These are phyloP conservation scores for Diaphora mendica DNA, from an alignment of 2,888 invertebrate genomes.

Conservation along the genomic window DNA sequence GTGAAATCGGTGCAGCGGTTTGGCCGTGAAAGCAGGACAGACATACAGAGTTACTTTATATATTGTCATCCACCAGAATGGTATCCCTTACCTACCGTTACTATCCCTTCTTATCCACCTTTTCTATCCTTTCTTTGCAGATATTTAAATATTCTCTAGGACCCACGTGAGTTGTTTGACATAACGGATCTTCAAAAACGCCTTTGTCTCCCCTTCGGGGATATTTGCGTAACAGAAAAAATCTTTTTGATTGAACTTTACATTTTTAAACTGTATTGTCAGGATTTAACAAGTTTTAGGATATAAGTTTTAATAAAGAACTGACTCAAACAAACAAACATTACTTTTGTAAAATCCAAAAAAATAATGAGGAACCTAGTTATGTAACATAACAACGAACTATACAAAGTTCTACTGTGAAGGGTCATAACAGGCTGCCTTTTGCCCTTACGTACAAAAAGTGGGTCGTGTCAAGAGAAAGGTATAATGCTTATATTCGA, in stretches of 20 bases:
- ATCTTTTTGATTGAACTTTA: not conserved
- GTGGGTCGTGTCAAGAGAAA: constrained; percentile 13
- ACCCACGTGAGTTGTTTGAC: no score
- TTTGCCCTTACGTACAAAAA: constrained; percentile 21
- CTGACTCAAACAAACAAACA: not conserved
- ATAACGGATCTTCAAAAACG: no score
- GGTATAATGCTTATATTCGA: constrained; percentile 11
- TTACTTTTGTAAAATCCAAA: not conserved
- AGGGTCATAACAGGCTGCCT: constrained; percentile 16
- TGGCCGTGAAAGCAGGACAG: no score
- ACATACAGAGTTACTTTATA: no score
- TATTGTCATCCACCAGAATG: no score
- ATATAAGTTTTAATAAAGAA: not conserved
- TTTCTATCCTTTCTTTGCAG: no score
- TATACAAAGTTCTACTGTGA: constrained; percentile 8
- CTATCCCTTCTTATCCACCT: no score
- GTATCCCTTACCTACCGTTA: no score
- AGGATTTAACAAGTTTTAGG: not conserved
- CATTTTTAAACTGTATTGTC: not conserved
- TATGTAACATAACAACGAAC: not conserved
- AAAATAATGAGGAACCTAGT: not conserved
- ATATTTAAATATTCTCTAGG: no score
- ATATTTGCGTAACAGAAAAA: no score
- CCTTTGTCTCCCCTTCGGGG: no score
- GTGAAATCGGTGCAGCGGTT: no score